Evolutionary conservation across 1,140 invertebrate genomes (phyloP), one percentile per base, ranked within the genome.

Genomic region (Trichomalopsis sarcophagae): DNA sequence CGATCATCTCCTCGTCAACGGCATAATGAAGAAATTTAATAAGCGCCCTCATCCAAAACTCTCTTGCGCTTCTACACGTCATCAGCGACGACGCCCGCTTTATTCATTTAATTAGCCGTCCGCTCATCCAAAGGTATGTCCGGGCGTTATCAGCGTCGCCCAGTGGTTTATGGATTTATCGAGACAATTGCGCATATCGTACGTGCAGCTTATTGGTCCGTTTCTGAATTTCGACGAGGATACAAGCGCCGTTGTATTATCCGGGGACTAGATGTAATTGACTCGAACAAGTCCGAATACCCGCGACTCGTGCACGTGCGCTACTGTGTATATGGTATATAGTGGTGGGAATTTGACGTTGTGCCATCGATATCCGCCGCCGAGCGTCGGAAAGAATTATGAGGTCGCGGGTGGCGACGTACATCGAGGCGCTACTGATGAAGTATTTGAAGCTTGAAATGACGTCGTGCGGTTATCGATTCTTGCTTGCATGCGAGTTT

Each of bases 11-110:
- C 17, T 69, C 33, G 33, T 40, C 23, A 36, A 2, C 1, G 30
- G 9, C 17, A 7, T 30, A 81, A 81, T 47, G 71, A 73, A 81
- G 10, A 23, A 81, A 50, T 30, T 78, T 78, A 78, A 78, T 33
- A 30, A 78, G 47, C 27, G n/a, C 17, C 21, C 55, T 62, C 55
- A 6, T n/a, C 55, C 3, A 2, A 55, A 14, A 55, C 50, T 55
- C 50, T 3, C 17, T 13, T 17, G 17, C 17, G 4, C n/a, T 21
- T n/a, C 17, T 62, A 17, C 1, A 62, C 14, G 3, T 11, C 6
- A 62, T 11, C 6, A 62, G 55, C 6, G 55, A 62, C 17, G 21
- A 62, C 17, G 0, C 2, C 21, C 33, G 47, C 81, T 9, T n/a
- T n/a, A 21, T 17, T 73, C 71, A 82, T 47, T 75, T 82, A 66